A percentile compares a stretch with the other conserved stretches of the same genome.
phyloP scores from a whole-genome alignment of 2,113 vertebrate species.

The Ammospiza nelsoni region DNA sequence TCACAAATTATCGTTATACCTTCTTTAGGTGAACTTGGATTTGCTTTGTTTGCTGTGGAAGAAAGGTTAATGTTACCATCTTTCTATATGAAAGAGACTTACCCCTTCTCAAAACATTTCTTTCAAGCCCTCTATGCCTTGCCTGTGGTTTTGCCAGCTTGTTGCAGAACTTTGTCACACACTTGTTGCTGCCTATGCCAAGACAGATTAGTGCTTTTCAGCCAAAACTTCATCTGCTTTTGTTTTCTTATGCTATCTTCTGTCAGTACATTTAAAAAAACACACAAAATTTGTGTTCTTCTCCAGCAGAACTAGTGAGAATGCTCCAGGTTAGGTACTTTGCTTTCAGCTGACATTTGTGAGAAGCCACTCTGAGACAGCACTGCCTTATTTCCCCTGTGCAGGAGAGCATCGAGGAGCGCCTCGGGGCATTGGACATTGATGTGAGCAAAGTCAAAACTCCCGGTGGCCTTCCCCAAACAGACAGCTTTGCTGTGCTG shows the following conservation, averaged over 20 bases:
- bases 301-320: background rate
- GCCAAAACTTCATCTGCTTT: background rate
- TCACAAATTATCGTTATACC: accelerated
- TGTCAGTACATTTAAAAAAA: background rate
- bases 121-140: background rate
- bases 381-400: background rate
- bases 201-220: background rate
- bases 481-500: constrained; percentile 89
- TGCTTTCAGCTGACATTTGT: background rate
- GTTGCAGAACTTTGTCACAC: background rate
- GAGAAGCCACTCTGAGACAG: background rate
- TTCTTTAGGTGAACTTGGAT: background rate
- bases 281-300: background rate
- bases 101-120: background rate
- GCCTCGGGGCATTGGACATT: constrained; percentile 88
- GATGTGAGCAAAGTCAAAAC: constrained; percentile 72
- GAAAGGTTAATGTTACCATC: background rate
- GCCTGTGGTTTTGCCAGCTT: background rate
- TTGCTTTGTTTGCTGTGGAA: background rate
- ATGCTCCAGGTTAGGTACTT: background rate
- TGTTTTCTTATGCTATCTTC: background rate
- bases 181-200: background rate
- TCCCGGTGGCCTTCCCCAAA: constrained; percentile 83
- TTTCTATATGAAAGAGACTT: background rate
- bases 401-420: constrained; percentile 91